These are phyloP conservation scores for Heterotilapia buettikoferi DNA, from an alignment of 2,113 vertebrate species.

Conservation along the genomic window DNA sequence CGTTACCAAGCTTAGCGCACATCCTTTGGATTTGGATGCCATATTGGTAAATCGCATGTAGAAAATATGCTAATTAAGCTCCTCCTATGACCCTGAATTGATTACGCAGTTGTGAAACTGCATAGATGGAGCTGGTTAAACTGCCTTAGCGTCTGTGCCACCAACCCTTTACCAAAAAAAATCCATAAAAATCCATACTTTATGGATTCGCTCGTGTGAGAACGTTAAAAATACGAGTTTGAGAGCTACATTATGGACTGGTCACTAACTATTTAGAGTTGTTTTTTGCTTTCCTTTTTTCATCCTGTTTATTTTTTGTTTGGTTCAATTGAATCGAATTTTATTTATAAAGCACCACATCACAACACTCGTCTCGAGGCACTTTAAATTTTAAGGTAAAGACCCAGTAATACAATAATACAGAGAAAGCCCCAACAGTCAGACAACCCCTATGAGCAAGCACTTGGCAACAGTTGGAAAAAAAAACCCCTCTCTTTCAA, in stretches of 20 bases:
- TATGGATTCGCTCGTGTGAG: rapidly evolving
- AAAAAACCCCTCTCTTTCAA: background rate
- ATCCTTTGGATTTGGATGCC: background rate
- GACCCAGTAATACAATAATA: background rate
- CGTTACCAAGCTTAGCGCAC: background rate
- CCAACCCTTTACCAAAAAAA: background rate
- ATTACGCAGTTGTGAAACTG: background rate
- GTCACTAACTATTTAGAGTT: background rate
- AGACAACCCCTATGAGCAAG: background rate
- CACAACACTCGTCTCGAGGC: rapidly evolving
- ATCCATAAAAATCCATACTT: background rate
- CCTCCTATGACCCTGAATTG: background rate
- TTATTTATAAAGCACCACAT: background rate
- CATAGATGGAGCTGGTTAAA: background rate
- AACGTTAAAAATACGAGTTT: rapidly evolving
- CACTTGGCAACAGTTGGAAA: background rate
- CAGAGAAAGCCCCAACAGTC: background rate
- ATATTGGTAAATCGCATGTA: rapidly evolving
- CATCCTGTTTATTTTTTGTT: background rate
- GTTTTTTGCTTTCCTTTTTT: background rate
- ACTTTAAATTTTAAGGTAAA: background rate
- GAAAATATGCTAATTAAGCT: background rate
- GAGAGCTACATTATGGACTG: background rate
- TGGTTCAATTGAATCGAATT: background rate
- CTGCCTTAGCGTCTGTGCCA: background rate